phyloP scores from a whole-genome alignment of 2,797 vertebrate species.

The Merluccius polli region DNA sequence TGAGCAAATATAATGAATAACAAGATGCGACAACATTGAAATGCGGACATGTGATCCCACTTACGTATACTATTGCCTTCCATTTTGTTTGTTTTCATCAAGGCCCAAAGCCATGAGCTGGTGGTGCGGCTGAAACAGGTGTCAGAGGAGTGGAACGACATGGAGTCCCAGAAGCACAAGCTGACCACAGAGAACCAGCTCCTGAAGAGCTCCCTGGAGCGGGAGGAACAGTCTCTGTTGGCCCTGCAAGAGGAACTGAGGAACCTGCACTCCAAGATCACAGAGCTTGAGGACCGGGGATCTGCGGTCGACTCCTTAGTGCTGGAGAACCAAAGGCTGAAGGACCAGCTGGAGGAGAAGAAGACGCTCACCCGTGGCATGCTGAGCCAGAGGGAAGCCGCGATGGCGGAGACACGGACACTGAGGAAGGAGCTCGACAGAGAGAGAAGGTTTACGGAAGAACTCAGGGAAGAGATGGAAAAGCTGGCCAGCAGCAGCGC shows the following conservation, averaged over 20 bases:
- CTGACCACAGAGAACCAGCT: slow-evolving; percentile 80
- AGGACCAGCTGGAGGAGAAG: slow-evolving; percentile 82
- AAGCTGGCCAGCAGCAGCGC: slow-evolving; percentile 63
- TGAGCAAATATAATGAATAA: background rate
- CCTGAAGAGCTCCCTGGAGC: slow-evolving; percentile 80
- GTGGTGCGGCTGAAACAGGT: slow-evolving; percentile 71
- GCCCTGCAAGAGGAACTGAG: slow-evolving; percentile 81
- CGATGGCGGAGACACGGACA: slow-evolving; percentile 77
- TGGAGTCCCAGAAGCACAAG: slow-evolving; percentile 71
- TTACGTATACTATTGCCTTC: background rate
- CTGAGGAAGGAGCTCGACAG: slow-evolving; percentile 80
- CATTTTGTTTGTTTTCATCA: slow-evolving; percentile 13
- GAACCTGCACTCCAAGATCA: slow-evolving; percentile 78
- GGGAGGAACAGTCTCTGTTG: slow-evolving; percentile 78
- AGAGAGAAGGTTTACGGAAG: slow-evolving; percentile 73
- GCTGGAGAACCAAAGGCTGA: slow-evolving; percentile 85
- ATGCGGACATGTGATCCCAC: background rate
- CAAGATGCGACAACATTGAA: background rate
- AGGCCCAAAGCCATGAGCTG: slow-evolving; percentile 78
- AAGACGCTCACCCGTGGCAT: slow-evolving; percentile 73
- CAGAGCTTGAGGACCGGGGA: slow-evolving; percentile 76
- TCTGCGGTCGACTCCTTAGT: slow-evolving; percentile 69
- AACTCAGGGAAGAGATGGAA: slow-evolving; percentile 77
- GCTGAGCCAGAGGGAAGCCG: slow-evolving; percentile 76
- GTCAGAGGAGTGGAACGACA: slow-evolving; percentile 68